Conservation (phyloP, 2,888 invertebrate genomes). For the Nematopogon swammerdamellus region DNA sequence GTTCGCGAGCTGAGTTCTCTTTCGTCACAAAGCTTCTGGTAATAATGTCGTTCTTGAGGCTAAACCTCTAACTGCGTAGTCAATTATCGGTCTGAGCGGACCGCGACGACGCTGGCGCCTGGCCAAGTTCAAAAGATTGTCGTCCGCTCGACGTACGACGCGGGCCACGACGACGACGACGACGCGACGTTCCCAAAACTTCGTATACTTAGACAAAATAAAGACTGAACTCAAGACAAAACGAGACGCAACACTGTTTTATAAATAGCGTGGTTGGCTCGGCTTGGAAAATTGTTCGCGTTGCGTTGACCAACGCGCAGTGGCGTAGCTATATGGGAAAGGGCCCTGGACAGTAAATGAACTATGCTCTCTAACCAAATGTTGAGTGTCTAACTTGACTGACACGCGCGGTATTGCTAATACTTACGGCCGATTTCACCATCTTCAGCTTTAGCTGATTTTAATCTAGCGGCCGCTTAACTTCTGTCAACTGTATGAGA, state of each 20-base stretch:
- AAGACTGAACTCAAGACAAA: slow-evolving; percentile 56
- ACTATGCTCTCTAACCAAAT: no score
- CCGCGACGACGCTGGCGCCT: not conserved
- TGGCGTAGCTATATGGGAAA: no score
- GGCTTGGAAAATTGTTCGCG: not conserved
- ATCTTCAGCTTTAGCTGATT: no score
- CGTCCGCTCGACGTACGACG: not conserved
- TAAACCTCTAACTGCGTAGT: not conserved
- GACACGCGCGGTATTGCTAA: no score
- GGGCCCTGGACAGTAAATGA: no score
- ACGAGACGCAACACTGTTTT: slow-evolving; percentile 56
- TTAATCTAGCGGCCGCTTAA: no score
- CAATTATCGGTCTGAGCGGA: not conserved
- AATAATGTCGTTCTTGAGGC: not conserved
- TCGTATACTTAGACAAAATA: slow-evolving; percentile 58
- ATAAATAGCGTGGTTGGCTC: slow-evolving; percentile 25
- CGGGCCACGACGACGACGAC: no score
- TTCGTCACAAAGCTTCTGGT: not conserved
- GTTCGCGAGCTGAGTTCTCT: not conserved
- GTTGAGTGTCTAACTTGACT: no score
- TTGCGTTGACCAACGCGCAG: not conserved
- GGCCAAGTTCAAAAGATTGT: not conserved
- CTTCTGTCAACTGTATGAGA: no score
- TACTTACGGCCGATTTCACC: no score
- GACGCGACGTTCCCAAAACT: slow-evolving; percentile 47